Evolutionary conservation across 2,888 invertebrate genomes (phyloP), one percentile per base, ranked within the genome.

Genomic region (Eupithecia tripunctaria): DNA sequence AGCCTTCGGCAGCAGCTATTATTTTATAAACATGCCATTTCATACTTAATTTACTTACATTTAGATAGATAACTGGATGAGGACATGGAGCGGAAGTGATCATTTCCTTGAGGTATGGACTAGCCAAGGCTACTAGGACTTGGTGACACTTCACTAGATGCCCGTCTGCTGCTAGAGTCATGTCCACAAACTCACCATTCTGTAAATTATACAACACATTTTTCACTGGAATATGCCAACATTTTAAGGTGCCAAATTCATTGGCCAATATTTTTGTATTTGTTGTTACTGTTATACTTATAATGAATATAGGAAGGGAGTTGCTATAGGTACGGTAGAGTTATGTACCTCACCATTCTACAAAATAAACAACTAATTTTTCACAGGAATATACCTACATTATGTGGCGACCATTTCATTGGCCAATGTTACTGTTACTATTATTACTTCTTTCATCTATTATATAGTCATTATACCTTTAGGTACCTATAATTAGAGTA

Each of bases 171-270:
- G 94, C 94, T 73, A 94, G 72, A 0, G 94, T 94, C 91, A 94
- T 90, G 70, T 94, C 94, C 29, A 94, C 94, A 81, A 94, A 92
- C 76, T 94, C 94, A 10, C 91, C 94, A 90, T 91, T 94, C 94
- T 94, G 82, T 36, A 87, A 85, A 66, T 41, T n/a, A 47, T 21
- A 10, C n/a, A 0, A 10, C 27, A 0, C 15, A 29, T 18, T n/a
- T 41, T 56, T n/a, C 5, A 25, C 6, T 7, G 10, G 36, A 12
- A 8, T 32, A 38, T 21, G 38, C 36, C 8, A 15, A 63, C 2
- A 7, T 29, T 21, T 12, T 56, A 47, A 59, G 67, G 68, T 70
- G 73, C 70, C 73, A 73, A 67, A 41, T 71, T 63, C 12, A 60
- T 21, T 18, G 25, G 12, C 25, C 56, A 25, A 25, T 56, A 25